Evolutionary conservation across 2,888 invertebrate species (phyloP), one percentile per base, ranked within the genome.

Genomic region (Nematopogon swammerdamellus): DNA sequence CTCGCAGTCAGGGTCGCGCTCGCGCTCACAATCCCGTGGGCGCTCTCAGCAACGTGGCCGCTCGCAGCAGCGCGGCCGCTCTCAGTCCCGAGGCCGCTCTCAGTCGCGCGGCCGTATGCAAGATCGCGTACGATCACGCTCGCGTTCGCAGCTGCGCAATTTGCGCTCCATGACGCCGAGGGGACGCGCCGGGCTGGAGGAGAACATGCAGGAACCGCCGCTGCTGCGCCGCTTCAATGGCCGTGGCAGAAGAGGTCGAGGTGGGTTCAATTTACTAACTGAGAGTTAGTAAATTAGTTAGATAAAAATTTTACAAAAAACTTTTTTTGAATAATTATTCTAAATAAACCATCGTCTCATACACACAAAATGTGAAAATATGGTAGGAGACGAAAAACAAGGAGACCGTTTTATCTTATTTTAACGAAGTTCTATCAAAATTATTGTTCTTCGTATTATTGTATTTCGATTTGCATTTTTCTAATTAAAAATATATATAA

Each of bases 121-220:
- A 19, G 68, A 70, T 0, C 63, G 70, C 20, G 61, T 62, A 0
- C 63, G 72, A 48, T 73, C 73, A 4, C 61, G 70, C 50, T 68
- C 73, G n/a, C 67, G 76, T 25, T 72, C 72, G 11, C 67, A 65
- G 53, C n/a, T 4, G 3, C n/a, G n/a, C n/a, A n/a, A n/a, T n/a
- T n/a, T n/a, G n/a, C 55, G 67, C 2, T 65, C 70, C 2, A 51
- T 75, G 25, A 76, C 77, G 5, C 76, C 76, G 2, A 74, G 69
- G 59, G 72, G 71, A 10, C 63, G 76, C 59, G 75, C 72, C 45
- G 76, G 74, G 30, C 58, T 76, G 46, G 73, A 75, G 58, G 62
- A 66, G 36, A 60, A 60, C 46, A 52, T 59, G 17, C 55, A 55
- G 49, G 59, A 62, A 43, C 74, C 74, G 17, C 59, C 61, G 11